These are phyloP conservation scores for Pelobates cultripes DNA, from an alignment of 2,797 vertebrate genomes.

Conservation along the genomic window DNA sequence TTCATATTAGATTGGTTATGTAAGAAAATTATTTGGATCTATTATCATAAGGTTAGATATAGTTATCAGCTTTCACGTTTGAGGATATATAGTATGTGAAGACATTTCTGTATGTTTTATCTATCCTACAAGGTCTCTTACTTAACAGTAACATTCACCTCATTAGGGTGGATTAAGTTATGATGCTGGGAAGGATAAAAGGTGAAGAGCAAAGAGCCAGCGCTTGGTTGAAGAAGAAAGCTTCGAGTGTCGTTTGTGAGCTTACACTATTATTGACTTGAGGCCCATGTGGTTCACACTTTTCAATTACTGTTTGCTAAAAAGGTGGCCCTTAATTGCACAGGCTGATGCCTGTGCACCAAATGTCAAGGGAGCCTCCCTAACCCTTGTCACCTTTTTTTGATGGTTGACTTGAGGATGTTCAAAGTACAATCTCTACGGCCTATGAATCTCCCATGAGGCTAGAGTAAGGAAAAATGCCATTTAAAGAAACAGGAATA, in stretches of 20 bases:
- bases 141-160: slow-evolving; percentile 73
- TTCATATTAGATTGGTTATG: background rate
- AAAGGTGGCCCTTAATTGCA: slow-evolving; percentile 84
- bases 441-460: slow-evolving; percentile 66
- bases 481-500: slow-evolving; percentile 56
- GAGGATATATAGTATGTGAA: background rate
- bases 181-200: slow-evolving; percentile 81
- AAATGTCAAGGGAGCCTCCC: slow-evolving; percentile 79
- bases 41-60: background rate
- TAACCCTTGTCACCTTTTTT: slow-evolving; percentile 73
- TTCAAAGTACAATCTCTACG: slow-evolving; percentile 84
- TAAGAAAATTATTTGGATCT: background rate
- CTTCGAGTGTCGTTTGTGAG: slow-evolving; percentile 69
- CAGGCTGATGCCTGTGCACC: slow-evolving; percentile 75
- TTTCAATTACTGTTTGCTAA: slow-evolving; percentile 83
- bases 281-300: slow-evolving; percentile 80
- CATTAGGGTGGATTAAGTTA: slow-evolving; percentile 85
- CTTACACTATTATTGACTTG: slow-evolving; percentile 82
- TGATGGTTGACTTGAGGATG: slow-evolving; percentile 76
- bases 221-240: slow-evolving; percentile 63
- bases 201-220: slow-evolving; percentile 70
- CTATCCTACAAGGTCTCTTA: slow-evolving; percentile 61
- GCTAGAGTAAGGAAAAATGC: slow-evolving; percentile 57
- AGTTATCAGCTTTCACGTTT: background rate
- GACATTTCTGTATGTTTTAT: slow-evolving; percentile 57